Conservation (phyloP, 2,113 vertebrate species). For the Natator depressus region DNA sequence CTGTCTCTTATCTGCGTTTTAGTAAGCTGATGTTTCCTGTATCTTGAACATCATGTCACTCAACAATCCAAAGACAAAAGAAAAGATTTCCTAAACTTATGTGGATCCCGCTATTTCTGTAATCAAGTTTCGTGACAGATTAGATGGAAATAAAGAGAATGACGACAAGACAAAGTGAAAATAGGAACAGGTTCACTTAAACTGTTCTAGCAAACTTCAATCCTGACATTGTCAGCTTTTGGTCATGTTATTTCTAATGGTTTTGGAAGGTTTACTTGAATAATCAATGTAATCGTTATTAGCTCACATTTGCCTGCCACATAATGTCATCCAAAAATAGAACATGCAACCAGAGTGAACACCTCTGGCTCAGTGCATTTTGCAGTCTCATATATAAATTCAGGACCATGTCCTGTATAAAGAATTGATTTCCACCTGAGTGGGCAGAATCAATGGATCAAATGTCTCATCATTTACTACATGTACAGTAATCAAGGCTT, state of each 20-base stretch:
- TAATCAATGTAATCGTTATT: not conserved
- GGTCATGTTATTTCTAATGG: not conserved
- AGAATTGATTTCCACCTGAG: not conserved
- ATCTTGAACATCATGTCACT: not conserved
- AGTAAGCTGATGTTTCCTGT: not conserved
- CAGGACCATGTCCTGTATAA: not conserved
- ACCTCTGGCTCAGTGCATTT: not conserved
- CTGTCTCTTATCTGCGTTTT: not conserved
- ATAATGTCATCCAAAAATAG: not conserved
- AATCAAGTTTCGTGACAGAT: not conserved
- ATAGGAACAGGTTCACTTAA: not conserved
- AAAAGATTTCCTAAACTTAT: not conserved
- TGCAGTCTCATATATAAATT: not conserved
- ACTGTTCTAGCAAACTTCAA: not conserved
- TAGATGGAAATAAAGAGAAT: not conserved
- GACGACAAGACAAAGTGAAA: not conserved
- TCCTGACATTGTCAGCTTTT: not conserved
- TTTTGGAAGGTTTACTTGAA: not conserved
- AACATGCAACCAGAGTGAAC: not conserved
- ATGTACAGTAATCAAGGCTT: not conserved
- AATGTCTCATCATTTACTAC: not conserved
- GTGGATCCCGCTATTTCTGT: not conserved
- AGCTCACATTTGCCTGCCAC: not conserved
- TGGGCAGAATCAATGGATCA: not conserved
- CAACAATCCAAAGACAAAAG: not conserved